Base-by-base conservation (phyloP, 2,113 vertebrate species). In the Mola mola region DNA sequence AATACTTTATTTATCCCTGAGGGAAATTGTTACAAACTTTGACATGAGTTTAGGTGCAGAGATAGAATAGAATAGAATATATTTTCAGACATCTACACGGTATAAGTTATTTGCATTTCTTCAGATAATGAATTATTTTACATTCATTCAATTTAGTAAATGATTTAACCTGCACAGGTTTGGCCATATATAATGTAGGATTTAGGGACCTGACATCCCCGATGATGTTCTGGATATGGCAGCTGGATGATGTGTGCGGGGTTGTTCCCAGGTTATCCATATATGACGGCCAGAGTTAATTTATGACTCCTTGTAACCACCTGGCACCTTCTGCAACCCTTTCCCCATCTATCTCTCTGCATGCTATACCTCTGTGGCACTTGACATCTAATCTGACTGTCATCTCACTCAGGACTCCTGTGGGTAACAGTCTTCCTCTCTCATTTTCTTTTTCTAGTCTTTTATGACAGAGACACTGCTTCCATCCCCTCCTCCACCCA, bases 261-360 rank as follows among this genome's bases (percentile, higher is more conserved):
- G 70, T 70, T 66, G 40, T 58, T 70, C 72, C 69, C 22, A 55
- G 69, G 73, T 71, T 78, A 72, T 58, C 40, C 43, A 34, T 42
- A 49, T 57, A 57, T 55, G 53, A 71, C 74, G 72, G 59, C 43
- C 34, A 26, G 9, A n/a, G 16, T 44, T 56, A 82, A 72, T 81
- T 71, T 52, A 83, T 65, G 44, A 58, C 43, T 55, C 38, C 17
- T 15, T 43, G 42, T 57, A 66, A 76, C 17, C 44, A 70, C 47
- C 59, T 36, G 49, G 56, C 25, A 41, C 49, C 52, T 16, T 47
- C 37, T 22, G 13, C 46, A 43, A 7, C 37, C 61, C 13, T 43
- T 17, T 20, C 21, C 29, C 26, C 56, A 63, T 65, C 42, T 46
- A 58, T 62, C 36, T 64, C 46, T 13, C 37, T 28, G 20, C 19